These are phyloP conservation scores for Cosmia pyralina DNA, from an alignment of 2,888 invertebrate genomes.

Conservation along the genomic window DNA sequence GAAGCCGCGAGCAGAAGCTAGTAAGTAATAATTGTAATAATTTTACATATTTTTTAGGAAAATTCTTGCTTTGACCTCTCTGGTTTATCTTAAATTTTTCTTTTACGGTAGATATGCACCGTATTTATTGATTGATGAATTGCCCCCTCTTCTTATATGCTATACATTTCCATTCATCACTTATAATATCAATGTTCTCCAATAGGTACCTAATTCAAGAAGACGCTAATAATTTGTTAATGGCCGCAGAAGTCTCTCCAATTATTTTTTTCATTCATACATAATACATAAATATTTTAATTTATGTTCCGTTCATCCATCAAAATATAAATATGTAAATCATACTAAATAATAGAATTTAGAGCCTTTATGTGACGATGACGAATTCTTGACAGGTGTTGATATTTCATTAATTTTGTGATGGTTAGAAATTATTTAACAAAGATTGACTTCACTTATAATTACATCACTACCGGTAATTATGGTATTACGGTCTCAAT, in stretches of 20 bases:
- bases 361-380: slow-evolving; percentile 4
- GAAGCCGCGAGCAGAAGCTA: no score
- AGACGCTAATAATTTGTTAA: slow-evolving; percentile 50
- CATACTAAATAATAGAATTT: slow-evolving; percentile 11
- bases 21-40: neutral
- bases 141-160: neutral
- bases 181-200: no score
- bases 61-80: neutral
- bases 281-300: slow-evolving; percentile 31
- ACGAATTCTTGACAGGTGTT: slow-evolving; percentile 26
- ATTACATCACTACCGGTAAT: neutral
- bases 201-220: no score
- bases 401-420: slow-evolving; percentile 19
- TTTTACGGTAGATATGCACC: neutral
- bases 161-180: slow-evolving; percentile 7
- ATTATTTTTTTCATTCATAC: slow-evolving; percentile 52
- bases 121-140: neutral
- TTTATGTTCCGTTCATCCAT: slow-evolving; percentile 30
- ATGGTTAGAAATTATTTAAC: neutral
- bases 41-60: neutral
- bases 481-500: no score
- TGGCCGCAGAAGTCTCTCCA: slow-evolving; percentile 37
- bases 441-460: neutral
- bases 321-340: slow-evolving; percentile 46
- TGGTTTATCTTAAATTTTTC: no score